Conservation (phyloP, 2,113 vertebrate species). For the Anhinga anhinga region DNA sequence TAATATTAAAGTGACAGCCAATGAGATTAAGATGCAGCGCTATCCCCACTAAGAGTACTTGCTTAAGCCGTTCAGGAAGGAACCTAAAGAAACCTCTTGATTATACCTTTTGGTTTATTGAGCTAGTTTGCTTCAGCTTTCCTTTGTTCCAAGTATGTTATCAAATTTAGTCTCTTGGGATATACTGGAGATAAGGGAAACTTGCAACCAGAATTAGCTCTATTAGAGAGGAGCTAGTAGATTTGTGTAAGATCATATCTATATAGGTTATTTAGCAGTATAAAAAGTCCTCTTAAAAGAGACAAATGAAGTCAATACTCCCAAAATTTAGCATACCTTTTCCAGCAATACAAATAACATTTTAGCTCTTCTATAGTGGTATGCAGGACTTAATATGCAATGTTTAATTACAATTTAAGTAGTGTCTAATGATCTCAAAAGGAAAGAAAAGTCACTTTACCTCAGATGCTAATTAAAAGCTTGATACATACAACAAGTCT, state of each 20-base stretch:
- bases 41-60: background rate
- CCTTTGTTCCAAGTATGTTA: background rate
- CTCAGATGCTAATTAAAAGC: rapidly evolving
- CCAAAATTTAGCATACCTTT: background rate
- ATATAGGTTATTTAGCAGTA: background rate
- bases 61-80: background rate
- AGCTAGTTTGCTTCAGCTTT: background rate
- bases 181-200: background rate
- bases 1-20: background rate
- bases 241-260: rapidly evolving
- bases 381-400: rapidly evolving
- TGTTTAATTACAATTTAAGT: background rate
- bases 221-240: background rate
- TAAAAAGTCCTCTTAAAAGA: background rate
- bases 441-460: background rate
- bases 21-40: background rate
- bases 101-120: background rate
- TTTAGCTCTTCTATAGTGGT: background rate
- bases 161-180: background rate
- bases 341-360: background rate
- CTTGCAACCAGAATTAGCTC: background rate
- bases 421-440: background rate
- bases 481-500: background rate
- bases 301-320: background rate
- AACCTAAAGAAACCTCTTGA: background rate